phyloP scores from a whole-genome alignment of 2,797 vertebrate species.

The Melanotaenia trifasciata region DNA sequence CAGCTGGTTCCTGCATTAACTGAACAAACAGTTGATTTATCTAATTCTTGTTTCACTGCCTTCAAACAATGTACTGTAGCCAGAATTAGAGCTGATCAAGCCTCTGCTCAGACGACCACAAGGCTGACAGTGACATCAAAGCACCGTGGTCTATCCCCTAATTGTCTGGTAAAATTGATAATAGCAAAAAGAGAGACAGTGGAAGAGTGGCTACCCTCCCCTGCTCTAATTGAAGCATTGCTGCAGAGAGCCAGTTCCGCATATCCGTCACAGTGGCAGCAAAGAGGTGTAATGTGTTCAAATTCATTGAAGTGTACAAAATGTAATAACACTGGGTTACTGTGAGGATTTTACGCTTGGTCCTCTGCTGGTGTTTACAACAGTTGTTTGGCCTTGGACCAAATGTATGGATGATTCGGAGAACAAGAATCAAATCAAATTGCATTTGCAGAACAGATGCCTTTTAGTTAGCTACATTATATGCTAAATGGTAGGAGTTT shows the following conservation, averaged over 20 bases:
- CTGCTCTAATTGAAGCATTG: conserved; percentile 40
- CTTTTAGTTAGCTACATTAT: not conserved
- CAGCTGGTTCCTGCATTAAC: conserved; percentile 32
- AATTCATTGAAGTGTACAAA: conserved; percentile 34
- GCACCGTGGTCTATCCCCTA: conserved; percentile 65
- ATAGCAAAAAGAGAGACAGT: conserved; percentile 57
- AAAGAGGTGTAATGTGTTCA: conserved; percentile 37
- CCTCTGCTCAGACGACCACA: conserved; percentile 54
- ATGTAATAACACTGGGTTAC: conserved; percentile 14
- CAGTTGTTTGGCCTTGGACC: not conserved
- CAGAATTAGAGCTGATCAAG: conserved; percentile 72
- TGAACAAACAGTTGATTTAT: conserved; percentile 57
- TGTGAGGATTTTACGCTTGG: conserved; percentile 23
- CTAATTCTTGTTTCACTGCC: conserved; percentile 52
- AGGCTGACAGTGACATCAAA: conserved; percentile 76
- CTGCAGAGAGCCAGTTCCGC: conserved; percentile 26
- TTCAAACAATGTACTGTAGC: conserved; percentile 54
- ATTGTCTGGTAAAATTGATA: conserved; percentile 79
- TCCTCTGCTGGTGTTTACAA: conserved; percentile 13
- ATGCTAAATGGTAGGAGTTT: not conserved
- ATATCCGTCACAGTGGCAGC: conserved; percentile 32
- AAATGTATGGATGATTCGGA: not conserved
- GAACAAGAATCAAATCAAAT: not conserved
- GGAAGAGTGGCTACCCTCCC: conserved; percentile 49
- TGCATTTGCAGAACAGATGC: not conserved